Evolutionary conservation across 92 coral and sea anemone species (phyloP), one percentile per base, ranked within the genome.

Genomic region (Paramuricea clavata): DNA sequence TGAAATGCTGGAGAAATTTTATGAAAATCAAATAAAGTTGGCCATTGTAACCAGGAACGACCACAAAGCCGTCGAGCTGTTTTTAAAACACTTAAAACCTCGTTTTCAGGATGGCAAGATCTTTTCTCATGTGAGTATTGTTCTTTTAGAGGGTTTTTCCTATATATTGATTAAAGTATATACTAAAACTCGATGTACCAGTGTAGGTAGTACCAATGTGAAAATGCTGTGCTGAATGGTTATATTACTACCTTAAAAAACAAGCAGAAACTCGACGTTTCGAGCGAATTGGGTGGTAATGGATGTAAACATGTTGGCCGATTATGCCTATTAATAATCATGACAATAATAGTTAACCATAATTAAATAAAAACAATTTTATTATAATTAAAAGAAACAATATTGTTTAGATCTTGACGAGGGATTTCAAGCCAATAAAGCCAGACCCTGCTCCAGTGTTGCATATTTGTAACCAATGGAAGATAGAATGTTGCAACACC

Each of bases 361-460:
- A n/a, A n/a, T n/a, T n/a, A n/a, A n/a, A n/a, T n/a, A n/a, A n/a
- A n/a, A n/a, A n/a, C n/a, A n/a, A n/a, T n/a, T n/a, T n/a, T n/a
- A n/a, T n/a, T n/a, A n/a, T n/a, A n/a, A n/a, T n/a, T n/a, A n/a
- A n/a, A n/a, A n/a, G n/a, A n/a, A n/a, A n/a, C n/a, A n/a, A n/a
- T 39, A 10, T 39, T 10, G 10, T 60, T 10, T 77, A 95, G 98
- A 73, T 87, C 47, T 75, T 95, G 65, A 95, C 98, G 15, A 91
- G 98, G 36, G 97, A 92, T 16, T 95, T 93, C 67, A 90, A 85
- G 19, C 98, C 98, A 44, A 81, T 94, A 32, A 95, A 95, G 83
- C 98, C 98, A 15, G 93, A 93, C 73, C 97, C 98, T 16, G 94
- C 97, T 44, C 93, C 98, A 1, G 86, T 95, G 49, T 81, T 90